These are phyloP conservation scores for Bemisia tabaci DNA, from an alignment of 1,140 invertebrate genomes.

Conservation along the genomic window DNA sequence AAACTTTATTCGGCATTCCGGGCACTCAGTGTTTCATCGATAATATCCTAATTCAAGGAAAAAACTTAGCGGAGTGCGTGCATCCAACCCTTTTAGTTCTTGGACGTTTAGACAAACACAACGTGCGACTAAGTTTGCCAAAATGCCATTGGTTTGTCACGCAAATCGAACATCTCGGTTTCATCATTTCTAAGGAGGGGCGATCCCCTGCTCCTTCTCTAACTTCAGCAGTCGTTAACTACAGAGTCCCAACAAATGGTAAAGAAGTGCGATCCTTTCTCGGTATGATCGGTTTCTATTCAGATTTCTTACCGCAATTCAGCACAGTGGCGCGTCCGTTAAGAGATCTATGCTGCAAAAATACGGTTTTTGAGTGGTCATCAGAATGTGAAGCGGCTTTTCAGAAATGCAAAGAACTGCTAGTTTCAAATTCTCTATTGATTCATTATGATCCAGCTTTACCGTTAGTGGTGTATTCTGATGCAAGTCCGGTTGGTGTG, in stretches of 20 bases:
- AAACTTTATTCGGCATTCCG: neutral
- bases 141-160: neutral
- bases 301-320: neutral
- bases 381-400: slow-evolving; percentile 22
- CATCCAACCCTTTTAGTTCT: neutral
- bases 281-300: neutral
- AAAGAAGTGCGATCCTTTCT: neutral
- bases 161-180: neutral
- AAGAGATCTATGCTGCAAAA: slow-evolving; percentile 21
- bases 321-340: slow-evolving; percentile 25
- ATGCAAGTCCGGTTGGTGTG: slow-evolving; percentile 35
- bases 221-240: neutral
- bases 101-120: neutral
- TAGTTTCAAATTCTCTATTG: slow-evolving; percentile 21
- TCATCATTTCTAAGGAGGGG: neutral
- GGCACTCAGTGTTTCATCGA: neutral
- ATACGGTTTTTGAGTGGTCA: slow-evolving; percentile 12
- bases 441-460: slow-evolving; percentile 29
- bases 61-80: neutral
- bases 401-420: slow-evolving; percentile 20
- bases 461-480: slow-evolving; percentile 31
- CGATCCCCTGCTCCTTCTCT: neutral
- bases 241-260: neutral
- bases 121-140: neutral
- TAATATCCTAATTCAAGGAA: neutral